These are phyloP conservation scores for Charadrius vociferus DNA, from an alignment of 2,113 vertebrate genomes.

Conservation along the genomic window DNA sequence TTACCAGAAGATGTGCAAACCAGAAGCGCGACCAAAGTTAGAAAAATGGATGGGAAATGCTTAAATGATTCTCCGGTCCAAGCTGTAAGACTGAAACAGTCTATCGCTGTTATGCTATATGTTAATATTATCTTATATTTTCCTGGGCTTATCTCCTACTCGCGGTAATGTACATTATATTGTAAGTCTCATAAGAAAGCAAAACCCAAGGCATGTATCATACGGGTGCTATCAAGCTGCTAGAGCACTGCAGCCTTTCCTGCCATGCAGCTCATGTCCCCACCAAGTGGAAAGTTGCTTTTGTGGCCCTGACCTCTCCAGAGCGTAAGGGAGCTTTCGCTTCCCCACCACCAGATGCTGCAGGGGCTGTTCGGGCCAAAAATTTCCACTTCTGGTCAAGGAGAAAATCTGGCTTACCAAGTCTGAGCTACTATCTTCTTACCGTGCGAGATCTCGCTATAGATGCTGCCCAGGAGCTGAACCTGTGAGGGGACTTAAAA, in stretches of 20 bases:
- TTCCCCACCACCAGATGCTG: not conserved
- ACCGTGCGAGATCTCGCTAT: slow-evolving; percentile 22
- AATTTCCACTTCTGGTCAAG: not conserved
- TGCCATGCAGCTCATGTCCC: accelerated
- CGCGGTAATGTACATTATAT: accelerated
- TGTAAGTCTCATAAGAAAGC: not conserved
- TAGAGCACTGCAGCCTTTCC: not conserved
- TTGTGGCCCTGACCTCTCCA: not conserved
- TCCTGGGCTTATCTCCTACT: not conserved
- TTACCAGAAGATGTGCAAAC: not conserved
- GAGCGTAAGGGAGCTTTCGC: accelerated
- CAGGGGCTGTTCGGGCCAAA: accelerated
- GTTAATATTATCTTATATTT: not conserved
- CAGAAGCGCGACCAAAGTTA: not conserved
- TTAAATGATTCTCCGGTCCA: accelerated
- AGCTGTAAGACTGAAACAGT: accelerated
- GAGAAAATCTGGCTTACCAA: not conserved
- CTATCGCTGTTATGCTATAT: accelerated
- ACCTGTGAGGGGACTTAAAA: not conserved
- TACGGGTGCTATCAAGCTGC: accelerated
- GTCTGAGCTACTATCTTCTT: not conserved
- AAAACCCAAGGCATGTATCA: accelerated
- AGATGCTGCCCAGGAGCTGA: not conserved
- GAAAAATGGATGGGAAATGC: accelerated
- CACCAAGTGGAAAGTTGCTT: accelerated